Base-by-base conservation (phyloP, 2,797 vertebrate species). In the Acrocephalus scirpaceus region DNA sequence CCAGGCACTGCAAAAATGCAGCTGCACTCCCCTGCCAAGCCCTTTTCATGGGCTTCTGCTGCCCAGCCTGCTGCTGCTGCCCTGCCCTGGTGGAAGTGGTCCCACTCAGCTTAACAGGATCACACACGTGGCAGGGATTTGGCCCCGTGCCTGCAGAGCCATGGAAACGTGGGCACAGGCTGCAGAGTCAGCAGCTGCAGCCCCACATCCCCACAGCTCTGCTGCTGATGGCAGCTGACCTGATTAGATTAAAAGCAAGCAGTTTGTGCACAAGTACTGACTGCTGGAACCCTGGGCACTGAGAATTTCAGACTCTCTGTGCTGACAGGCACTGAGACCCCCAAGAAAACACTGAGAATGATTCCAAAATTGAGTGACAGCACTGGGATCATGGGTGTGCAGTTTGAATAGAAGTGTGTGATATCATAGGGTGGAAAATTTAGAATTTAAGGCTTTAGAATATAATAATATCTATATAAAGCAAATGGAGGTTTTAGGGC, bases 41-140 rank as follows among this genome's bases (percentile, higher is more conserved):
- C 34, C 29, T 62, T 75, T 78, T 29, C 51, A 58, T 7, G 6
- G 0, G 0, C 26, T 62, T 38, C 16, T 8, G 13, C 40, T 23
- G 10, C 77, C 12, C 50, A 16, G 64, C 3, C 26, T 17, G 42
- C 2, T 27, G 36, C 44, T 34, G n/a, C 64, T 53, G 53, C 67
- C 65, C 5, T 34, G 64, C 50, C 72, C 48, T 44, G 18, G 1
- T 17, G 53, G 84, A 50, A 75, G 34, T 0, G 0, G 10, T 42
- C 36, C 51, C 36, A 18, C 48, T 9, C 32, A 44, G 51, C 29
- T 40, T 65, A 60, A 51, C 77, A n/a, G 70, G 77, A 70, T 62
- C 20, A 42, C 56, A 56, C 36, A 20, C 0, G 13, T 29, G 64
- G 29, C 51, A 72, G 73, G 44, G 27, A 62, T 7, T 32, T 38